Evolutionary conservation across 2,113 vertebrate species (phyloP).

Genomic region (Atherinomorus stipes): DNA sequence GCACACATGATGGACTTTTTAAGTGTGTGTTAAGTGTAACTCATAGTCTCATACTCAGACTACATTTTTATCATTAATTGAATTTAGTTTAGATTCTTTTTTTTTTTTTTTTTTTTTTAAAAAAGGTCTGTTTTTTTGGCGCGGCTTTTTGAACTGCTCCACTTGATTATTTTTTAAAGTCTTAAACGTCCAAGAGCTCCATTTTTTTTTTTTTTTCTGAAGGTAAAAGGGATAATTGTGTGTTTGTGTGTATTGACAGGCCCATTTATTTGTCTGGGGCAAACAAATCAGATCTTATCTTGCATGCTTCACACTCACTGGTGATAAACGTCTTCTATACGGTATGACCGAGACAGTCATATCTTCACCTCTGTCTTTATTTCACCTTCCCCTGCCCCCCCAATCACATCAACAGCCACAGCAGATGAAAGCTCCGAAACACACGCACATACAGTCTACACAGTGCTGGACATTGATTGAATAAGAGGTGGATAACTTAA

Average conservation of each 20-base stretch:
- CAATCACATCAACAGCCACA: conserved; percentile 50
- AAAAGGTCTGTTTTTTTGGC: too few relatives aligned
- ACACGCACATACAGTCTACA: conserved; percentile 12
- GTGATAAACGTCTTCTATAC: conserved; percentile 49
- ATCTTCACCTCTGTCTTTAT: conserved; percentile 42
- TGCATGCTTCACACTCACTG: conserved; percentile 44
- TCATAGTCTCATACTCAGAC: too few relatives aligned
- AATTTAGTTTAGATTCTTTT: too few relatives aligned
- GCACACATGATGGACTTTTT: too few relatives aligned
- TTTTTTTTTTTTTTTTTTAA: too few relatives aligned
- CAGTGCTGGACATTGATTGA: conserved; percentile 68
- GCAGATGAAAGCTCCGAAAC: conserved; percentile 42
- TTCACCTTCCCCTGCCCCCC: conserved; percentile 7
- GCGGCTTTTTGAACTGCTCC: too few relatives aligned
- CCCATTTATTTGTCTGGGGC: background rate
- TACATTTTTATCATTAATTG: too few relatives aligned
- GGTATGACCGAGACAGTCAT: conserved; percentile 27
- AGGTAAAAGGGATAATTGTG: too few relatives aligned
- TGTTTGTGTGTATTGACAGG: background rate
- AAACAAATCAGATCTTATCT: conserved; percentile 47
- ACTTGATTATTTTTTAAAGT: too few relatives aligned
- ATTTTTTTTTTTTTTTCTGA: too few relatives aligned
- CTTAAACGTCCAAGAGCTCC: too few relatives aligned
- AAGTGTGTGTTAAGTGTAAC: too few relatives aligned
- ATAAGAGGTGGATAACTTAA: conserved; percentile 60